Percentiles rank a stretch among this genome's conserved stretches.
Conservation (phyloP, 2,888 invertebrate genomes). For the Campopleginae sp. region DNA sequence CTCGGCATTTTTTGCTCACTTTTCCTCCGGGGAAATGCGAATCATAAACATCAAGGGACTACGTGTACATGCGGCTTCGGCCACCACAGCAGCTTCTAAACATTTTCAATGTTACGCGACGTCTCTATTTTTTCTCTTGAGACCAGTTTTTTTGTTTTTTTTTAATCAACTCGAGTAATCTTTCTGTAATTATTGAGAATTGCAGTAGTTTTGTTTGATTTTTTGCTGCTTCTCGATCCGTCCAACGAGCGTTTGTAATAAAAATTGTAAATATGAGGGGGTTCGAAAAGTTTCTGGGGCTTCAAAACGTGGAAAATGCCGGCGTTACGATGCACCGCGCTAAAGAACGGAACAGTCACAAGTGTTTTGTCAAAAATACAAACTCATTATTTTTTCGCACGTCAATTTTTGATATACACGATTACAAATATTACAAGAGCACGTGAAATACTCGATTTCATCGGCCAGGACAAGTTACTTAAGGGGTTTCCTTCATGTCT, state of each 20-base stretch:
- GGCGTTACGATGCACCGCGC: not conserved
- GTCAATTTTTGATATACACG: not conserved
- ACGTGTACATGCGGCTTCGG: not conserved
- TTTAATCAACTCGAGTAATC: not conserved
- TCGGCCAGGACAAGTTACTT: slow-evolving; percentile 71
- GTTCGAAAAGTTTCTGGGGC: not conserved
- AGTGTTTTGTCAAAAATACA: not conserved
- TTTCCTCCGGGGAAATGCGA: slow-evolving; percentile 12
- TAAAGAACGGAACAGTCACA: not conserved
- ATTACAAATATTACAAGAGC: slow-evolving; percentile 9
- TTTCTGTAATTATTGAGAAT: not conserved
- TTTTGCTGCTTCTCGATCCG: not conserved
- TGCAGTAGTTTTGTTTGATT: not conserved
- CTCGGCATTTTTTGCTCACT: not conserved
- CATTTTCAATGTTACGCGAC: not conserved
- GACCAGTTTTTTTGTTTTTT: not conserved
- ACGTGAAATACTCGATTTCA: slow-evolving; percentile 68
- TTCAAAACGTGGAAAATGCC: not conserved
- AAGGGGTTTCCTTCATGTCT: slow-evolving; percentile 60
- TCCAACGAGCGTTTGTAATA: not conserved
- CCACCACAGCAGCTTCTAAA: not conserved
- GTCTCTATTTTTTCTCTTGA: not conserved
- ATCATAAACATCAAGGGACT: slow-evolving; percentile 5
- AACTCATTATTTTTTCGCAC: slow-evolving; percentile 2
- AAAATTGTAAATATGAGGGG: not conserved